Conservation (phyloP, 2,888 invertebrate genomes). For the Gonocerus acuteangulatus region DNA sequence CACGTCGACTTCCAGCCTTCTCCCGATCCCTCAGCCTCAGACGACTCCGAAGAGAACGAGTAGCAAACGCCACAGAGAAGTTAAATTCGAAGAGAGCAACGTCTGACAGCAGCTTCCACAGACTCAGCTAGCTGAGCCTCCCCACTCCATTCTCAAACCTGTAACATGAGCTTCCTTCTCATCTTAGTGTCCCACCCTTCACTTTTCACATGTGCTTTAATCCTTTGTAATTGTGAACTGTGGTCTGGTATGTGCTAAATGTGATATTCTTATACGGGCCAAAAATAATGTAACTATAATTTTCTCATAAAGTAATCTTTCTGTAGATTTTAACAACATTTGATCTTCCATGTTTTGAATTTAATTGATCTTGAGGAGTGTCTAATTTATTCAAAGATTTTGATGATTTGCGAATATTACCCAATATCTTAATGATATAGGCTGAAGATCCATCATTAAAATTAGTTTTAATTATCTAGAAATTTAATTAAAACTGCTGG, state of each 20-base stretch:
- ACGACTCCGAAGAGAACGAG: conserved; percentile 31
- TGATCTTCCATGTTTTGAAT: no score
- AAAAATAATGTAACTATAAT: no score
- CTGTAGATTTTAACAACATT: no score
- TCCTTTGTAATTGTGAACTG: background rate
- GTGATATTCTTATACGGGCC: no score
- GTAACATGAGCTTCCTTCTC: conserved; percentile 26
- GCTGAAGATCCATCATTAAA: no score
- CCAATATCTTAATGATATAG: no score
- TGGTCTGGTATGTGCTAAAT: background rate
- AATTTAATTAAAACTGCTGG: no score
- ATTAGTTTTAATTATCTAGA: no score
- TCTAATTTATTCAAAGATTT: no score
- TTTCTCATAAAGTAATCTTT: no score
- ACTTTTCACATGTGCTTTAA: background rate
- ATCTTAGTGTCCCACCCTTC: conserved; percentile 3
- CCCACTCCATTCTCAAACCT: conserved; percentile 20
- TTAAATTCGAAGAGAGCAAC: conserved; percentile 40
- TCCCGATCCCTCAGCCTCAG: conserved; percentile 19
- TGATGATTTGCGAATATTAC: no score
- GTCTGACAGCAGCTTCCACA: conserved; percentile 34
- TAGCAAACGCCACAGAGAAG: conserved; percentile 36
- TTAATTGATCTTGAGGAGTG: no score
- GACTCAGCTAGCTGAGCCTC: conserved; percentile 13
- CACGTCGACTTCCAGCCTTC: conserved; percentile 25